Evolutionary conservation across 1,140 invertebrate species (phyloP).

Genomic region (Brachionus angularis): DNA sequence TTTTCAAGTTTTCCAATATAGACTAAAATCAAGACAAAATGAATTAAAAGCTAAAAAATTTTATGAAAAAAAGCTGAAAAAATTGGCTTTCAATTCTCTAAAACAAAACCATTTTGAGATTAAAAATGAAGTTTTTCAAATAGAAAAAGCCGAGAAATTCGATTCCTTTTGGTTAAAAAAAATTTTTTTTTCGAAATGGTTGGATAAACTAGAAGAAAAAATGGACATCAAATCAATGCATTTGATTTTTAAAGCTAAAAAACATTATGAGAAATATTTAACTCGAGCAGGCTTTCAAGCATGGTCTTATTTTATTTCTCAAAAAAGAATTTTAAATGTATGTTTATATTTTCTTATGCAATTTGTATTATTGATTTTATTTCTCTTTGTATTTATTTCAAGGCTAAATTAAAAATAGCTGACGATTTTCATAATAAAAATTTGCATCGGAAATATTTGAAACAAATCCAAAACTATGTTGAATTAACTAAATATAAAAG

Average conservation of each 20-base stretch:
- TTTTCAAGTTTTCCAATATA: conserved; percentile 1
- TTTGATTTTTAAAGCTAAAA: conserved; percentile 19
- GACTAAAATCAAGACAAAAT: neutral
- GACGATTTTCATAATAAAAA: neutral
- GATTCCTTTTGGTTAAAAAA: conserved; percentile 30
- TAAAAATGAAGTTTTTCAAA: conserved; percentile 9
- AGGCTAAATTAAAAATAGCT: conserved; percentile 33
- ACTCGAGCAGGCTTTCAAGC: neutral
- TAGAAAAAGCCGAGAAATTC: conserved; percentile 11
- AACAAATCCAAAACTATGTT: neutral
- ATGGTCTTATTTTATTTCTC: conserved; percentile 27
- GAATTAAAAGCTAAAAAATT: conserved; percentile 21
- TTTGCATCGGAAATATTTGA: neutral
- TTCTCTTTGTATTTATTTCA: neutral
- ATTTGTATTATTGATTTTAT: neutral
- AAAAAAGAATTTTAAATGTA: conserved; percentile 14
- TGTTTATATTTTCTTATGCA: neutral
- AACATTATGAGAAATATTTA: conserved; percentile 36
- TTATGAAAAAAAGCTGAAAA: neutral
- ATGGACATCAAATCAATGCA: conserved; percentile 35
- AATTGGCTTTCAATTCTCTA: neutral
- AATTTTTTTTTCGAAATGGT: conserved; percentile 17
- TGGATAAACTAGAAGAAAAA: conserved; percentile 18
- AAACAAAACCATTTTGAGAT: conserved; percentile 9
- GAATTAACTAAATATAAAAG: neutral